Evolutionary conservation across 2,888 invertebrate species (phyloP).

Genomic region (Horisme vitalbata): DNA sequence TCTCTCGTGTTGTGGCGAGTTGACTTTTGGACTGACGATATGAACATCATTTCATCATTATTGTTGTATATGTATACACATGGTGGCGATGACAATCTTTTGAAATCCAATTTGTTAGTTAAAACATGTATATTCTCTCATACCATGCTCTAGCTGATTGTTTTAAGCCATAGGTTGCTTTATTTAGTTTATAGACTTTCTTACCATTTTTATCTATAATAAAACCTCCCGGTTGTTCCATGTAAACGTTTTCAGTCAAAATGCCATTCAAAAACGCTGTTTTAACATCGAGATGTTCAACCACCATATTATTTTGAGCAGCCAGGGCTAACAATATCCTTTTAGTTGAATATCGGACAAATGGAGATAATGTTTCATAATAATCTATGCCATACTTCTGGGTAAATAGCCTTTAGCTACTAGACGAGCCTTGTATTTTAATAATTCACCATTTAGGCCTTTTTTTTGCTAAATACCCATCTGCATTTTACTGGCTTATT

Average conservation of each 20-base stretch:
- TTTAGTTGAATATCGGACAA: slow-evolving; percentile 3
- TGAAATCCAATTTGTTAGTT: background rate
- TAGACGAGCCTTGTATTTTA: background rate
- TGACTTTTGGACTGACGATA: too few relatives aligned
- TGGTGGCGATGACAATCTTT: background rate
- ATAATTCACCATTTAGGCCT: background rate
- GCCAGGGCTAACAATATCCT: background rate
- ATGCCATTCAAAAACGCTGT: slow-evolving; percentile 8
- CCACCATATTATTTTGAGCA: background rate
- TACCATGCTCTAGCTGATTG: slow-evolving; percentile 4
- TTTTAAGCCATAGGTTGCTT: slow-evolving; percentile 5
- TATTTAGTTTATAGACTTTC: background rate
- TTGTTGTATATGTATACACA: background rate
- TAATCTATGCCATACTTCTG: slow-evolving; percentile 4
- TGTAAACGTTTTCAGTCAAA: background rate
- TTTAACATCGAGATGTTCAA: slow-evolving; percentile 7
- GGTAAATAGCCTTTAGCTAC: slow-evolving; percentile 9
- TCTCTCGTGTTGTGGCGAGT: too few relatives aligned
- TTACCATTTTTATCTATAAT: background rate
- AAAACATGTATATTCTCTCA: slow-evolving; percentile 4
- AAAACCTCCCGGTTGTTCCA: slow-evolving; percentile 4
- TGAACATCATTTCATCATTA: background rate
- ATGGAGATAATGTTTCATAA: slow-evolving; percentile 1
- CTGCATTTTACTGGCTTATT: slow-evolving; percentile 1
- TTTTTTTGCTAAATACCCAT: slow-evolving; percentile 4